Conservation (phyloP, 1,140 invertebrate genomes). For the Stegodyphus dumicola region DNA sequence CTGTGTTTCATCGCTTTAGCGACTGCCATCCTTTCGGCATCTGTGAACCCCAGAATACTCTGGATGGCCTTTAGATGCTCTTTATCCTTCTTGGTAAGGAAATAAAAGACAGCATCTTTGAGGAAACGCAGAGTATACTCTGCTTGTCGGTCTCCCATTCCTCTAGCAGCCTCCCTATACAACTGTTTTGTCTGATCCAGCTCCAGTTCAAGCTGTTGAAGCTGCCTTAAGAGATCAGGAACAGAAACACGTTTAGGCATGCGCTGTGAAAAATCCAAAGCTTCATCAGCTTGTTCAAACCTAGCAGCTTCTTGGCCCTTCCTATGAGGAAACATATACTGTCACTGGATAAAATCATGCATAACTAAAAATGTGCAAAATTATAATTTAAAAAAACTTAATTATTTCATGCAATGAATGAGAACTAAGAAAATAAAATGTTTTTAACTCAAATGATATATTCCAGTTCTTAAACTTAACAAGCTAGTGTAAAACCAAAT, state of each 20-base stretch:
- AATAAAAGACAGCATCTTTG: slow-evolving; percentile 90
- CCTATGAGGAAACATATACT: slow-evolving; percentile 64
- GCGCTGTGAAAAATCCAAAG: slow-evolving; percentile 68
- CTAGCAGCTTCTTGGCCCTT: slow-evolving; percentile 82
- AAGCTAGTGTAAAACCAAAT: no score
- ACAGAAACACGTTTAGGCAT: slow-evolving; percentile 74
- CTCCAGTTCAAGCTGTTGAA: slow-evolving; percentile 83
- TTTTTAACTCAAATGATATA: background rate
- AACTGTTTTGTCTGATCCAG: slow-evolving; percentile 87
- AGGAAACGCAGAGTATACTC: slow-evolving; percentile 88
- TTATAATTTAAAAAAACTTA: background rate
- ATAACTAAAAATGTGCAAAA: slow-evolving; percentile 10
- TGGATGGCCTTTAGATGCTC: slow-evolving; percentile 86
- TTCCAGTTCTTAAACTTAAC: no score
- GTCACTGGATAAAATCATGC: slow-evolving; percentile 10
- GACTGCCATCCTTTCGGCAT: slow-evolving; percentile 59
- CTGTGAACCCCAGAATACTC: slow-evolving; percentile 77
- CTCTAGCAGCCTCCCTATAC: slow-evolving; percentile 78
- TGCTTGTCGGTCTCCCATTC: slow-evolving; percentile 75
- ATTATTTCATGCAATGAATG: background rate
- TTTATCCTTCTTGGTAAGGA: slow-evolving; percentile 85
- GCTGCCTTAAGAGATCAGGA: slow-evolving; percentile 78
- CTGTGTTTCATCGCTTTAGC: slow-evolving; percentile 57
- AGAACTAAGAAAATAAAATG: background rate
- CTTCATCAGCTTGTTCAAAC: slow-evolving; percentile 74